Evolutionary conservation across 53 echinoderm and acorn worm genomes (phyloP), one percentile per base, ranked within the genome.

Genomic region (Temnopleurus reevesii): DNA sequence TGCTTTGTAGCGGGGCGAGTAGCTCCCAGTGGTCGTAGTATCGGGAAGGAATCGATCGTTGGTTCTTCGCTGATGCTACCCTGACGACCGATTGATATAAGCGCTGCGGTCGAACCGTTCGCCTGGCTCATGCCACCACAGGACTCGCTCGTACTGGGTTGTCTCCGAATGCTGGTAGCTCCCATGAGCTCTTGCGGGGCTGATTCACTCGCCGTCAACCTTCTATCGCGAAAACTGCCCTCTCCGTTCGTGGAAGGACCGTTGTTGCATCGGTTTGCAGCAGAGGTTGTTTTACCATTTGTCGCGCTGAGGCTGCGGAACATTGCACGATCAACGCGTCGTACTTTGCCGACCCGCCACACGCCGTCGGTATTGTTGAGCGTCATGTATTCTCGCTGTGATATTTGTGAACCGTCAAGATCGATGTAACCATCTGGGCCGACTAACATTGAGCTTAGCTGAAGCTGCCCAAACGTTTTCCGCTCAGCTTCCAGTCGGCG

Each of bases 381-480:
- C 7, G 95, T 92, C 97, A 97, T 97, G 82, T 97, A 97, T 46
- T 97, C 97, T 12, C 97, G 77, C 29, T 97, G 93, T 18, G 95
- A 90, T 30, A 94, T 92, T 89, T 97, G 97, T 15, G 95, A 94
- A 28, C 97, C 97, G 79, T 97, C 97, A n/a, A 97, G 86, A 12
- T 94, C 97, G 18, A 97, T 97, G 89, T 97, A 97, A 2, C 97
- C 97, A 89, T 97, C 97, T 18, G 95, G 90, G 58, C 95, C 97
- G 2, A 94, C 92, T 76, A 93, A 76, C 81, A 94, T 90, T 28
- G 90, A 88, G 76, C 94, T 94, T 7, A 92, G 79, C 81, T 92
- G 94, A 77, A 94, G 86, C 49, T 92, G 92, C 12, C 91, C 82
- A 36, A 63, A 89, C 2, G 83, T 90, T 59, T 97, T 95, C 24